Base-by-base conservation (phyloP, 2,888 invertebrate genomes). In the Nomada ferruginata region DNA sequence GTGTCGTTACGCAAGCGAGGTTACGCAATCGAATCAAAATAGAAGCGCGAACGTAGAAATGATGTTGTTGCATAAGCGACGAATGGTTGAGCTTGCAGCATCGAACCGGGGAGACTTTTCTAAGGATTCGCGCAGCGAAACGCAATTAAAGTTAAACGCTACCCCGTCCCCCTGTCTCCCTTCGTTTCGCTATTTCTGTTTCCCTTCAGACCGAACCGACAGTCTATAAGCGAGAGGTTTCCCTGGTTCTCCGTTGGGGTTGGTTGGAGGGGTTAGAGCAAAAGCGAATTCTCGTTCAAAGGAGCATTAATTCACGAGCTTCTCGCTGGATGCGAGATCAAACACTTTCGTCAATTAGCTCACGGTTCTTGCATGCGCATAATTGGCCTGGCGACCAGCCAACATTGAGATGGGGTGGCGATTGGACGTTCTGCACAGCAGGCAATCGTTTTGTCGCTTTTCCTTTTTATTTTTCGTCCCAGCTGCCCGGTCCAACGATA, bases 91-190 rank as follows among this genome's bases (percentile, higher is more conserved):
- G 83, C 86, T 86, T 79, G 79, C 84, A 85, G 88, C 85, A 88
- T 89, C 81, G 79, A 36, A 76, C 64, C 75, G 74, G 74, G 87
- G 90, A 87, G 85, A 85, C 85, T 85, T 86, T 92, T 85, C 88
- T 91, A 92, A 86, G 91, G 91, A 88, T 92, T 92, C 91, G 75
- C 83, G 63, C 87, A 87, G 88, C 86, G 89, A 88, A 89, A 90
- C 88, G 91, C 92, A 92, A 92, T 92, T 91, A 92, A 92, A 92
- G 90, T 92, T 92, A 91, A 92, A 92, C 90, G 91, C 85, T 86
- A 85, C 76, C 86, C 63, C 63, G 75, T 73, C 83, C 78, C 77
- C 63, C 66, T 79, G 26, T 71, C 71, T 73, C 70, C 76, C 75
- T 76, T 77, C 78, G 79, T 77, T 81, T 74, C 26, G 72, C 70